Base-by-base conservation (phyloP, 1,140 invertebrate species). In the Brachionus calyciflorus region DNA sequence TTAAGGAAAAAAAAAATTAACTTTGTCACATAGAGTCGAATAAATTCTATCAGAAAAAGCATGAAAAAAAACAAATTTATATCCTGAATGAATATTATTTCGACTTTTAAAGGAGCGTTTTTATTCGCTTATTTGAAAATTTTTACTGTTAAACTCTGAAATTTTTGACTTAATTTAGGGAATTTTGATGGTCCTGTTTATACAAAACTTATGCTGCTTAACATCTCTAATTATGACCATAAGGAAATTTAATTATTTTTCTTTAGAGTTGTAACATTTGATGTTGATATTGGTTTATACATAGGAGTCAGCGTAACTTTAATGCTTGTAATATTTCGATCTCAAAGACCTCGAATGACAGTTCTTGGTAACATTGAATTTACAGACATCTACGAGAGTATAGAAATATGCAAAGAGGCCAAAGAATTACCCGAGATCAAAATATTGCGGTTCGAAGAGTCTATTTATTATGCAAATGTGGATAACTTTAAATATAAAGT, bases 251-350 rank as follows among this genome's bases (percentile, higher is more conserved):
- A 49, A 90, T 94, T 40, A 40, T 40, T 40, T 40, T 40, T 40
- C 12, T 6, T 33, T 96, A 93, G 93, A 0, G 92, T 93, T 0
- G 85, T 93, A 6, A 80, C 94, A 5, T 83, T 96, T 4, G 92
- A 95, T 81, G 92, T 96, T 78, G 93, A 94, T 80, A 86, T 90
- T 78, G 91, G 91, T 9, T 85, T 96, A 21, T 78, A 85, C 17
- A 87, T 90, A 0, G 92, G 92, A 5, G 86, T 93, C 3, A 79
- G 89, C 2, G 84, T 91, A 3, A 92, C 91, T 17, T 82, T 93
- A 0, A 83, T 89, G 1, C 89, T 89, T 33, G 85, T 94, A 37
- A 87, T 93, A 49, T 79, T 85, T 46, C 80, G 86, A 65, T 82
- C 77, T 60, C 82, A 40, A 55, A 63, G 19, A 48, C 41, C 33